Percentiles rank a stretch among this genome's conserved stretches.
Conservation (phyloP, 1,140 invertebrate genomes). For the Pogonognathellus flavescens region DNA sequence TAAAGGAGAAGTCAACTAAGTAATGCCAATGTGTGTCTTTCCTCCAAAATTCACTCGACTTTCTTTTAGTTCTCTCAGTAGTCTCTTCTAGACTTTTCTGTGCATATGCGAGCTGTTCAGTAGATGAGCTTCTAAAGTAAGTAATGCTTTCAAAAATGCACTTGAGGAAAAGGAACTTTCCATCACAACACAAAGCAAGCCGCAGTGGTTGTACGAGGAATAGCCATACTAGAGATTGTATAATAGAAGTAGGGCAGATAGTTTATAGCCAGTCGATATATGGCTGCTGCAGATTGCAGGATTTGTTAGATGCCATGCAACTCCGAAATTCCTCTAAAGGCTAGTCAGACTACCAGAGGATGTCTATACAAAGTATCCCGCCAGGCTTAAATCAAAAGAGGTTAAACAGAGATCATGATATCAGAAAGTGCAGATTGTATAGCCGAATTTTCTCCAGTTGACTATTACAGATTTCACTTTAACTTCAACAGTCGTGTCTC, state of each 20-base stretch:
- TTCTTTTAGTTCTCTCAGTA: too few relatives aligned
- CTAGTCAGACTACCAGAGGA: neutral
- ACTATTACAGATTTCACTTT: constrained; percentile 13
- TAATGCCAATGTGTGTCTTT: neutral
- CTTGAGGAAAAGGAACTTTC: constrained; percentile 25
- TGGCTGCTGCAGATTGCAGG: too few relatives aligned
- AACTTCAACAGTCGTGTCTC: neutral
- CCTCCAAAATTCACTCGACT: neutral
- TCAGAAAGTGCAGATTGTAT: neutral
- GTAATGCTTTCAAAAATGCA: constrained; percentile 22
- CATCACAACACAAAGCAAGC: neutral
- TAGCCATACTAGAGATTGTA: too few relatives aligned
- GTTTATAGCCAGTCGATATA: too few relatives aligned
- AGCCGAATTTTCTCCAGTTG: constrained; percentile 23
- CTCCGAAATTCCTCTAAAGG: too few relatives aligned
- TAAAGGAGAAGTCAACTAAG: constrained; percentile 15
- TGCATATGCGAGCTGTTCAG: constrained; percentile 36
- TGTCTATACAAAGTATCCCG: neutral
- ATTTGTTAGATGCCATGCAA: too few relatives aligned
- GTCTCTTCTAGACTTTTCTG: neutral
- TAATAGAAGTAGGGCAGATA: too few relatives aligned
- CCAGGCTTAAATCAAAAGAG: neutral
- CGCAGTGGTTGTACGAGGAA: too few relatives aligned
- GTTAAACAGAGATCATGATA: constrained; percentile 15
- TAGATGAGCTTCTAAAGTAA: neutral